Conservation (phyloP, 2,888 invertebrate species). For the Saturnia japonica region DNA sequence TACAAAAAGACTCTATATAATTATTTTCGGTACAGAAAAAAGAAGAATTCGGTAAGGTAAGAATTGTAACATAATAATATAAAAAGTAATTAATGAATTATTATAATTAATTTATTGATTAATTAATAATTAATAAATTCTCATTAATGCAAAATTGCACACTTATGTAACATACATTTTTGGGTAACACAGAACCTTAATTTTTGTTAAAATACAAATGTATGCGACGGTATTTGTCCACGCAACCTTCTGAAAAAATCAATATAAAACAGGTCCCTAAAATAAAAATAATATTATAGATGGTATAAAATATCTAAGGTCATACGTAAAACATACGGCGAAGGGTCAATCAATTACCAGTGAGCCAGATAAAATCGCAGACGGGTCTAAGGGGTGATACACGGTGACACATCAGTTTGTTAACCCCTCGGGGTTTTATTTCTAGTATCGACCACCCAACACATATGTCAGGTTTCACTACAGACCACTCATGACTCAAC, state of each 20-base stretch:
- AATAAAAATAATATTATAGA: not conserved
- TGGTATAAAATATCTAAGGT: not conserved
- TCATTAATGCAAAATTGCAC: too few relatives aligned
- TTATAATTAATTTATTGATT: too few relatives aligned
- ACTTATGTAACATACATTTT: too few relatives aligned
- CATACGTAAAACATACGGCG: not conserved
- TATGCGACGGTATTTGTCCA: not conserved
- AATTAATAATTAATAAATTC: too few relatives aligned
- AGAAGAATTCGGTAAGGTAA: too few relatives aligned
- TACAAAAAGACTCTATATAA: too few relatives aligned
- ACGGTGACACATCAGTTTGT: conserved; percentile 3
- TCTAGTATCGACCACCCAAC: conserved; percentile 7
- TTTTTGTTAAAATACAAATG: too few relatives aligned
- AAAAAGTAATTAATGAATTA: too few relatives aligned
- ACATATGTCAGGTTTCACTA: conserved; percentile 12
- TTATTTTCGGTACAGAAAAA: too few relatives aligned
- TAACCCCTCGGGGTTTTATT: conserved; percentile 2
- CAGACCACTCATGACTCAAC: not conserved
- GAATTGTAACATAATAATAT: too few relatives aligned
- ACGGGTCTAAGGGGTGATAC: not conserved
- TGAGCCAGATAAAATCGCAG: conserved; percentile 4
- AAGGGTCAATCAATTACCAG: conserved; percentile 6
- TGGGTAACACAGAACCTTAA: too few relatives aligned
- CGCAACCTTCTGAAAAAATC: not conserved
- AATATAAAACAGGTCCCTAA: not conserved